Evolutionary conservation across 2,797 vertebrate genomes (phyloP).

Genomic region (Megaceryle alcyon): DNA sequence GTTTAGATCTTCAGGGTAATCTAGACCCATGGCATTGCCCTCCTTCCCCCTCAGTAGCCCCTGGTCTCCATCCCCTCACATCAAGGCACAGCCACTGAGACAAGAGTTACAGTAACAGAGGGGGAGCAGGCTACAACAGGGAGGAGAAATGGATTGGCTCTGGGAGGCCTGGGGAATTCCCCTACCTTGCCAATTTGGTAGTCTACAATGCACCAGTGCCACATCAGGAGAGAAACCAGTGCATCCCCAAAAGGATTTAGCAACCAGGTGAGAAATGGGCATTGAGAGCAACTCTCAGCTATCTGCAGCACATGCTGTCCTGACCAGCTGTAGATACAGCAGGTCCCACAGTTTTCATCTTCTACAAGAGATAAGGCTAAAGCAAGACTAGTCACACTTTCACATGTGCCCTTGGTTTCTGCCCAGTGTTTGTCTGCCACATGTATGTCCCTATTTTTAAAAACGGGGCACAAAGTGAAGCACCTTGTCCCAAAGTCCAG

Average conservation of each 20-base stretch:
- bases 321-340: rapidly evolving
- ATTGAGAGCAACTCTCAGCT: rapidly evolving
- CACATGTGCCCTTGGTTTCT: neutral
- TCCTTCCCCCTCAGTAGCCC: neutral
- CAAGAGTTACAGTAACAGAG: neutral
- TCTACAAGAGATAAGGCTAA: neutral
- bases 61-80: rapidly evolving
- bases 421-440: neutral
- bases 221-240: rapidly evolving
- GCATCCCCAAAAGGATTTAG: neutral
- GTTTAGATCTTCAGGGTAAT: neutral
- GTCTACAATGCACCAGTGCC: neutral
- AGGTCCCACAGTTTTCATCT: rapidly evolving
- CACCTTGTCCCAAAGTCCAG: neutral
- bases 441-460: neutral
- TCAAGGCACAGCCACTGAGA: neutral
- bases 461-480: neutral
- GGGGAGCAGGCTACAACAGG: no score
- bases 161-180: neutral
- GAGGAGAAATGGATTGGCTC: neutral
- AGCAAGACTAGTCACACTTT: neutral
- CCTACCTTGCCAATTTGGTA: neutral
- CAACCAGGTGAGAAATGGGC: neutral
- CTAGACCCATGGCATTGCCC: neutral
- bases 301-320: neutral